Evolutionary conservation across 1,140 invertebrate species (phyloP).

Genomic region (Bradysia coprophila): DNA sequence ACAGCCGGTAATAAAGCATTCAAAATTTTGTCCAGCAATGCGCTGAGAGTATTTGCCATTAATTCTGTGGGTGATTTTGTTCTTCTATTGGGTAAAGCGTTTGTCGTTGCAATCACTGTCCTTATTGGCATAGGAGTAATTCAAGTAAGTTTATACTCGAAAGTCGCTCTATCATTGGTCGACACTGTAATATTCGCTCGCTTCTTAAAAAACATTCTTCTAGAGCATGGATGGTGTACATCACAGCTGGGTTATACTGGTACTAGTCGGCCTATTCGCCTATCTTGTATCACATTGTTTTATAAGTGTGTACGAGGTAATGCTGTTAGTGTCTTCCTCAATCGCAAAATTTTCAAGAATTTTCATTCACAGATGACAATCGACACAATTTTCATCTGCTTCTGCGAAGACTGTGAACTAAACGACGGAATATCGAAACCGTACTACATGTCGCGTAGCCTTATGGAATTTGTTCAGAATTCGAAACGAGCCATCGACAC

Average conservation of each 20-base stretch:
- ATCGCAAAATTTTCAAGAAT: slow-evolving; percentile 3
- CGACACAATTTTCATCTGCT: slow-evolving; percentile 66
- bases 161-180: background rate
- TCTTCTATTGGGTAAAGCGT: slow-evolving; percentile 50
- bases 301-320: slow-evolving; percentile 62
- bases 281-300: slow-evolving; percentile 58
- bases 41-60: slow-evolving; percentile 47
- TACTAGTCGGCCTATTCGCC: slow-evolving; percentile 42
- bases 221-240: slow-evolving; percentile 38
- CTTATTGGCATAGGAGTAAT: slow-evolving; percentile 38
- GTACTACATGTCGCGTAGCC: slow-evolving; percentile 54
- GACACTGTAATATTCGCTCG: background rate
- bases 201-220: no score
- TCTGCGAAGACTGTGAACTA: slow-evolving; percentile 56
- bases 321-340: slow-evolving; percentile 8
- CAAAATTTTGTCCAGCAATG: slow-evolving; percentile 36
- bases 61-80: slow-evolving; percentile 66
- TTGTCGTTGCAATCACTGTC: slow-evolving; percentile 43
- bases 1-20: slow-evolving; percentile 41
- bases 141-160: slow-evolving; percentile 30
- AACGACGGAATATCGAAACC: slow-evolving; percentile 54
- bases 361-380: slow-evolving; percentile 51
- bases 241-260: slow-evolving; percentile 47
- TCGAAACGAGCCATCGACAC: slow-evolving; percentile 32
- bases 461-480: slow-evolving; percentile 54